Conservation (phyloP, 53 echinoderm and acorn worm species). For the Hippasteria phrygiana region DNA sequence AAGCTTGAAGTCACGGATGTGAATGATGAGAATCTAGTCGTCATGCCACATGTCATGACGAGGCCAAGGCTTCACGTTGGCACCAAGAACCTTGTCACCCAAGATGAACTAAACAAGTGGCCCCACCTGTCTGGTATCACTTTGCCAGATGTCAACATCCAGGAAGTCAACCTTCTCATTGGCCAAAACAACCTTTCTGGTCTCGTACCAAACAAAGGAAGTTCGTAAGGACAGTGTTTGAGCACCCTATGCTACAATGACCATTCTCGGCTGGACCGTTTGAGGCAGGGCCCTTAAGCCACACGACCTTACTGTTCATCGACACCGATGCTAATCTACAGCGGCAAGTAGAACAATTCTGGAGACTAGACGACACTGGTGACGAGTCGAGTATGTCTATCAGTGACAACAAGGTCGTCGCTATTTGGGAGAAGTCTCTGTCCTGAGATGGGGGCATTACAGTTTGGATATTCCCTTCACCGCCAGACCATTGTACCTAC, state of each 20-base stretch:
- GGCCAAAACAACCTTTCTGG: constrained; percentile 70
- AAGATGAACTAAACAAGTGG: constrained; percentile 32
- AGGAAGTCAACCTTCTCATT: constrained; percentile 56
- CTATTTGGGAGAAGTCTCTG: too few species aligned
- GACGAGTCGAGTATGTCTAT: neutral
- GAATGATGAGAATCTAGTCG: too few species aligned
- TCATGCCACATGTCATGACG: too few species aligned
- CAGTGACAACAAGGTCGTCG: neutral
- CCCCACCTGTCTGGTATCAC: constrained; percentile 41
- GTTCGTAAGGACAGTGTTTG: constrained; percentile 19
- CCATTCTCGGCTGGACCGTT: constrained; percentile 62
- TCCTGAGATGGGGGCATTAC: neutral
- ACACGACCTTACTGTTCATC: neutral
- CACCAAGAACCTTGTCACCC: constrained; percentile 46
- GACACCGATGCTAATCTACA: neutral
- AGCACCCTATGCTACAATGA: constrained; percentile 65
- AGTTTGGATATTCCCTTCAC: neutral
- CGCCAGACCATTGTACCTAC: neutral
- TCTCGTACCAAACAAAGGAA: constrained; percentile 59
- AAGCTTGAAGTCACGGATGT: neutral
- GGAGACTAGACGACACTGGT: neutral
- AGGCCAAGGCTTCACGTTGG: too few species aligned
- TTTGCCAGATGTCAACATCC: constrained; percentile 41
- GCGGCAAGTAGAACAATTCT: neutral
- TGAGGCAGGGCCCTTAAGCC: neutral